Base-by-base conservation (phyloP, 2,888 invertebrate genomes). In the Scelioninae gen. 1 region DNA sequence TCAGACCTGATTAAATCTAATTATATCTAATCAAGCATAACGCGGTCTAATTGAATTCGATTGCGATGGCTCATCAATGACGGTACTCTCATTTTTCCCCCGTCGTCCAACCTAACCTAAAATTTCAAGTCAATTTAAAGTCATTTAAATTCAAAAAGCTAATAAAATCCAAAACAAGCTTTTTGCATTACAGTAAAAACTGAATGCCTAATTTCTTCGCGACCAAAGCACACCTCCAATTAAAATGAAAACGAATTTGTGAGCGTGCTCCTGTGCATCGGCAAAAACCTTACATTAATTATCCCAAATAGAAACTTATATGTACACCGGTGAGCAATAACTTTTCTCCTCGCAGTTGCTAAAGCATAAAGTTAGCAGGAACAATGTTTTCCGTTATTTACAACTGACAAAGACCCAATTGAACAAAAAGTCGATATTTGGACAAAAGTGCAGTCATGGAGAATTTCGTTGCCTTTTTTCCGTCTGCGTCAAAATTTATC, bases 241-340 rank as follows among this genome's bases (percentile, higher is more conserved):
- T 34, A 65, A 71, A 58, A 79, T 79, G 60, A 72, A 79, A 79
- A 58, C 51, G 60, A 66, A 72, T 79, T 38, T 34, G 47, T 66
- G 51, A 66, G 13, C 23, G 65, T n/a, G 23, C n/a, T 31, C 16
- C 2, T 15, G 53, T 45, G 58, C 49, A 16, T 40, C 23, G 16
- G 66, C 60, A 79, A 74, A 79, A 79, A 79, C 66, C 65, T 79
- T 79, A 79, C 78, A 72, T 79, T 79, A 79, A 79, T 79, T 79
- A 79, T 65, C 71, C 23, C 65, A 78, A 78, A 78, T 71, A 71
- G 69, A 63, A 77, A 78, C 78, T 78, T 78, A 78, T 78, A 78
- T 58, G 71, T 63, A 58, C 71, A 78, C 78, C 32, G 51, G 78
- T 40, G 69, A 32, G 77, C 55, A 63, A 78, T 78, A 78, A 78